Conservation (phyloP, 2,113 vertebrate genomes). For the Beaufortia kweichowensis region DNA sequence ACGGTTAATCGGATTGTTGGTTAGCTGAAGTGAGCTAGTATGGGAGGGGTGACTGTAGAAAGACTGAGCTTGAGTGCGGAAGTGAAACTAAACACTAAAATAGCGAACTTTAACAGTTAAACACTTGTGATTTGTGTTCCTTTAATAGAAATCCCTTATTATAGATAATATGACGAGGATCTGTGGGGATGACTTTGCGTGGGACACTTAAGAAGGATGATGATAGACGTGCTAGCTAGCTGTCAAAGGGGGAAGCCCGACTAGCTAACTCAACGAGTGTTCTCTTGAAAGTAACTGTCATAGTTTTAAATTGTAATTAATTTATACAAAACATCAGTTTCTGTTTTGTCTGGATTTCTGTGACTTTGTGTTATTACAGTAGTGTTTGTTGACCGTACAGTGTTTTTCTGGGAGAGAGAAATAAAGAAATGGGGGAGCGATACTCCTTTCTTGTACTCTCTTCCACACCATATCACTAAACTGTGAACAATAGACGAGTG, state of each 20-base stretch:
- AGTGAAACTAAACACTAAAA: conserved; percentile 26
- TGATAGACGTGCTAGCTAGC: conserved; percentile 1
- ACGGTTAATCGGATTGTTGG: conserved; percentile 43
- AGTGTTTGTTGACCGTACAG: neutral
- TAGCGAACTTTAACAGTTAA: conserved; percentile 14
- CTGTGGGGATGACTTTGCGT: conserved; percentile 1
- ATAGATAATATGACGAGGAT: neutral
- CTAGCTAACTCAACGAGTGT: conserved; percentile 25
- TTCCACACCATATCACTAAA: neutral
- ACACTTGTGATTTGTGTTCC: neutral
- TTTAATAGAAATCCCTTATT: neutral
- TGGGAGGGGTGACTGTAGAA: conserved; percentile 46
- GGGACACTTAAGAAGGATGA: neutral
- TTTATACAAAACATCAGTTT: neutral
- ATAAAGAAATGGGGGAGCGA: neutral
- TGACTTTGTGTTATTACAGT: neutral
- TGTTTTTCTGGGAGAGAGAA: neutral
- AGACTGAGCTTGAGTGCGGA: conserved; percentile 15
- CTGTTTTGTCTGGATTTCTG: neutral
- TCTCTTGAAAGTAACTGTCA: neutral
- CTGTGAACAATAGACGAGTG: neutral
- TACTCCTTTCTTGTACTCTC: conserved; percentile 7
- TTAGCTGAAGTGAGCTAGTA: conserved; percentile 38
- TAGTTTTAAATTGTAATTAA: neutral
- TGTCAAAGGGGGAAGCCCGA: neutral